A percentile compares a stretch with the other conserved stretches of the same genome.
phyloP scores from a whole-genome alignment of 2,113 vertebrate species.

The Sphyrna mokarran region DNA sequence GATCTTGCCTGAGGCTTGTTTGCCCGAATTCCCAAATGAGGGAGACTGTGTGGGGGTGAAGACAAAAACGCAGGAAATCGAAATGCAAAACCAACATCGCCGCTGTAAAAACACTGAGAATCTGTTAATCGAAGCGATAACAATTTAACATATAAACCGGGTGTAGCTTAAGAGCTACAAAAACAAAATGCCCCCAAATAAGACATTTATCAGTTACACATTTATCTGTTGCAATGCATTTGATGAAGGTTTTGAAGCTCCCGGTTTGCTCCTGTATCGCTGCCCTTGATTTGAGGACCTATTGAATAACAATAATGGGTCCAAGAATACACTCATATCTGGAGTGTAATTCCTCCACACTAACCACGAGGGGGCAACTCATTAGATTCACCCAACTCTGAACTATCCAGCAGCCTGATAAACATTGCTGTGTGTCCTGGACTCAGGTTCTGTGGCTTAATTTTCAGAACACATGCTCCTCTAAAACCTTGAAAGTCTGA shows the following conservation, averaged over 20 bases:
- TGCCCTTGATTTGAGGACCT: neutral
- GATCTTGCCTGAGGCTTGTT: conserved; percentile 4
- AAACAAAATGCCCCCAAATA: neutral
- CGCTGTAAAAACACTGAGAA: neutral
- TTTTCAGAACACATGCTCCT: neutral
- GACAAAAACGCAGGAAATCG: neutral
- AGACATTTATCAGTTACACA: neutral
- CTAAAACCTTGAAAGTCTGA: neutral
- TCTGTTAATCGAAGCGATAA: neutral
- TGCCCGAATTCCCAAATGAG: conserved; percentile 5
- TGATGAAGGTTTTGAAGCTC: neutral
- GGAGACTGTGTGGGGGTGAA: neutral
- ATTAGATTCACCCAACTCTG: conserved; percentile 16
- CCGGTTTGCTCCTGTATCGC: neutral
- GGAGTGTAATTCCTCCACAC: neutral
- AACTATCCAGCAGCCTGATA: neutral
- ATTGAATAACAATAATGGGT: neutral
- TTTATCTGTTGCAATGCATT: neutral
- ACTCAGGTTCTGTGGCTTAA: neutral
- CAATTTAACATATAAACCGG: neutral
- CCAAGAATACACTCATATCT: too few species aligned
- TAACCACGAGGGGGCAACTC: neutral
- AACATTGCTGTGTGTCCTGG: neutral
- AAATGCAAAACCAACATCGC: neutral
- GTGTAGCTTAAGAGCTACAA: too few species aligned